Conservation (phyloP, 2,113 vertebrate genomes). For the Trinectes maculatus region DNA sequence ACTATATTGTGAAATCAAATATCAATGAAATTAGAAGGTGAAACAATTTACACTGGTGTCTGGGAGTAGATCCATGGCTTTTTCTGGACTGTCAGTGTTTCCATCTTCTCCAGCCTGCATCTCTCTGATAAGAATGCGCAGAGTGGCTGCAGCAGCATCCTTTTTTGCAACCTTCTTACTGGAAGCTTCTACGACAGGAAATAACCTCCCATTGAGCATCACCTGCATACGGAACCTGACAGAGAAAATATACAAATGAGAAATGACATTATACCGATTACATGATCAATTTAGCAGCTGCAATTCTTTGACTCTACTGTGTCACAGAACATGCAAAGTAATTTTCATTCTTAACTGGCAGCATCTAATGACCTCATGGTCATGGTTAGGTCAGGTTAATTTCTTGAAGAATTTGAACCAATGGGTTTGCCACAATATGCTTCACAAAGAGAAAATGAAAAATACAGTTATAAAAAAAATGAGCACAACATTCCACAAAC, state of each 20-base stretch:
- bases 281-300: not conserved
- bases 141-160: constrained; percentile 89
- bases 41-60: constrained; percentile 59
- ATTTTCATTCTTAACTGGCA: not conserved
- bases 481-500: constrained; percentile 79
- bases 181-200: constrained; percentile 91
- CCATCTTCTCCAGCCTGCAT: constrained; percentile 62
- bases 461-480: too few relatives aligned
- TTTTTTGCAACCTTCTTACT: constrained; percentile 97
- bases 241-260: not conserved
- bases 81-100: constrained; percentile 40
- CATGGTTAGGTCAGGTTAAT: constrained; percentile 5
- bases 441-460: not conserved
- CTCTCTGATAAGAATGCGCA: constrained; percentile 86
- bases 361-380: constrained; percentile 8
- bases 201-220: constrained; percentile 87
- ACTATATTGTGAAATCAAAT: too few relatives aligned
- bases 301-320: not conserved
- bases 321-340: not conserved
- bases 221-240: constrained; percentile 95
- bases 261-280: not conserved
- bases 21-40: too few relatives aligned
- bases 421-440: constrained; percentile 1
- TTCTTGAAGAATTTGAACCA: constrained; percentile 1
- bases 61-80: constrained; percentile 37